Base-by-base conservation (phyloP, 2,888 invertebrate species). In the Drosophila buzzatii region DNA sequence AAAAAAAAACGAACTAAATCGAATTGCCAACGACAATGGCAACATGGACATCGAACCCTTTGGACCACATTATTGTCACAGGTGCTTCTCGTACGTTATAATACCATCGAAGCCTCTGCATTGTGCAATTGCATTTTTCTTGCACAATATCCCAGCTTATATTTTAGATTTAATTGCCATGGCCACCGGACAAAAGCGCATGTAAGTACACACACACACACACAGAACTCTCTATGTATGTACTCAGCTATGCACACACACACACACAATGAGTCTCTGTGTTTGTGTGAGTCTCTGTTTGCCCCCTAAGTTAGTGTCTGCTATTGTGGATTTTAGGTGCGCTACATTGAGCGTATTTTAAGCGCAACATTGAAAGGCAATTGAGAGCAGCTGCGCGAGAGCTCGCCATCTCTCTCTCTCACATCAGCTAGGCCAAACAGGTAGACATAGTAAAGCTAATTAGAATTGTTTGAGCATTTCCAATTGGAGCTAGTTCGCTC, bases 11-110 rank as follows among this genome's bases (percentile, higher is more conserved):
- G 76, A 88, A 83, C 87, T 87, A 70, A 79, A 89, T 89, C 82
- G 89, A 84, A 88, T 75, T 72, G 69, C 68, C 81, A 88, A 76
- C 68, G 59, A 58, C 31, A n/a, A n/a, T 53, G 52, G 53, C 63
- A 53, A 60, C 61, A 31, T 62, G 66, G 14, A 71, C 72, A 57
- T 44, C 59, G 74, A 68, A 77, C 44, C 78, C 78, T 58, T 53
- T 81, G 82, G 72, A 85, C 82, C 81, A 71, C 90, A 91, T 85
- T 91, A 90, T 90, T 91, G 91, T 90, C 89, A 78, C 92, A 93
- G 93, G 93, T 93, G 92, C 88, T 93, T 92, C 89, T 92, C 93
- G 73, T 93, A 93, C 87, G 87, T 92, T 88, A 93, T 93, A 90
- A 92, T 93, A 85, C 92, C 92, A 80, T 92, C 91, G 91, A 93